These are phyloP conservation scores for Microchrysa polita DNA, from an alignment of 2,888 invertebrate species.

Conservation along the genomic window DNA sequence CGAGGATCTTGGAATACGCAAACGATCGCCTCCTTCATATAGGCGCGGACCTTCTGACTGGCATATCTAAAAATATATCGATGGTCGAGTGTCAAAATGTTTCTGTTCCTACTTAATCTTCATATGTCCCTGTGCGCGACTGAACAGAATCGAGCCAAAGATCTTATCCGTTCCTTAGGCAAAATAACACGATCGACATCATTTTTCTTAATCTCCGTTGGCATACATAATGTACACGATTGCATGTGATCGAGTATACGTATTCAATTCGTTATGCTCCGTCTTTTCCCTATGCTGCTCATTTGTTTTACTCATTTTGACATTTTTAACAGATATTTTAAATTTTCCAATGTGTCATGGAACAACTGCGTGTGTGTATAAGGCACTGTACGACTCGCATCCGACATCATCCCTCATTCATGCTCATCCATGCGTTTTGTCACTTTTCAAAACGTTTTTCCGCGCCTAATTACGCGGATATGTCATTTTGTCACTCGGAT, in stretches of 20 bases:
- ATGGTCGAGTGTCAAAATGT: constrained; percentile 49
- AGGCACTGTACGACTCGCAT: background rate
- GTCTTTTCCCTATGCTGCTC: no score
- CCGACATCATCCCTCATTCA: constrained; percentile 43
- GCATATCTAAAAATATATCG: constrained; percentile 47
- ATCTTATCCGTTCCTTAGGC: constrained; percentile 41
- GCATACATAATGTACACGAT: background rate
- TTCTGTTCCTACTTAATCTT: constrained; percentile 49
- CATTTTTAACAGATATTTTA: no score
- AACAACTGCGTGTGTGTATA: background rate
- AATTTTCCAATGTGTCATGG: no score
- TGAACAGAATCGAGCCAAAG: constrained; percentile 32
- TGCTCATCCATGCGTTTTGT: constrained; percentile 46
- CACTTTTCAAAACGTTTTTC: constrained; percentile 47
- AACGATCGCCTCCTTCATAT: constrained; percentile 14
- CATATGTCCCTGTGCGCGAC: constrained; percentile 10
- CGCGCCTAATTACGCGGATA: constrained; percentile 47
- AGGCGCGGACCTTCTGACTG: background rate
- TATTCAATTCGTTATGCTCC: background rate
- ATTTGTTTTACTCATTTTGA: background rate
- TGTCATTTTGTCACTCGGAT: constrained; percentile 42
- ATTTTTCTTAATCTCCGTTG: constrained; percentile 39
- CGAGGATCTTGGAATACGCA: constrained; percentile 11
- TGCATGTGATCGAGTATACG: constrained; percentile 4
- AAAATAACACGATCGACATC: constrained; percentile 38